phyloP scores from a whole-genome alignment of 2,797 vertebrate genomes.

The Eleutherodactylus coqui region DNA sequence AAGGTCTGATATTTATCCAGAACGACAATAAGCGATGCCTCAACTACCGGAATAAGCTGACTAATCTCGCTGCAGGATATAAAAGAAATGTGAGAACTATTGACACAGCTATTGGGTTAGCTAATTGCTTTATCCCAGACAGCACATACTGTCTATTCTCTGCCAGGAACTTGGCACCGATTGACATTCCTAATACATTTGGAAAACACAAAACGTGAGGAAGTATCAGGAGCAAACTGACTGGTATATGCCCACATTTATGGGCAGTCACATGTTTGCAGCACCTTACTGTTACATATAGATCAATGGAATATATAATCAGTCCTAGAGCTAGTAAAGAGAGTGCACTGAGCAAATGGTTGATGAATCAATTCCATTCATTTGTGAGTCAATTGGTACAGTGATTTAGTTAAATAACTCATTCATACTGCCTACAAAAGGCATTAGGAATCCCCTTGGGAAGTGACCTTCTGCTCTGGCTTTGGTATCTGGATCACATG shows the following conservation, averaged over 20 bases:
- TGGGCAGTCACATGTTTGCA: background rate
- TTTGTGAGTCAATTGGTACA: background rate
- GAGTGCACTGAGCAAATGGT: background rate
- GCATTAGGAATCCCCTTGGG: background rate
- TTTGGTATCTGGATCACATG: slow-evolving; percentile 9
- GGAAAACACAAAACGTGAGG: background rate
- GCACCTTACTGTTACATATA: background rate
- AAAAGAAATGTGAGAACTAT: slow-evolving; percentile 16
- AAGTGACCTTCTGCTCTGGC: background rate
- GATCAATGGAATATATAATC: background rate
- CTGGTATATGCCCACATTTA: background rate
- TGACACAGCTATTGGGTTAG: slow-evolving; percentile 24
- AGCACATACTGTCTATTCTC: slow-evolving; percentile 33
- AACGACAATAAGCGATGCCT: background rate
- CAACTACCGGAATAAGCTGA: background rate
- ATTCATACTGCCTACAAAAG: background rate
- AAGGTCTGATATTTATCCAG: background rate
- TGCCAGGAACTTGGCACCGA: slow-evolving; percentile 27
- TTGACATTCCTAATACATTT: slow-evolving; percentile 27
- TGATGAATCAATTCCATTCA: background rate
- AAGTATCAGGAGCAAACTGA: background rate
- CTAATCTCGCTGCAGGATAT: background rate
- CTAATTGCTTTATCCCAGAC: slow-evolving; percentile 35
- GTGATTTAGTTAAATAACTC: background rate
- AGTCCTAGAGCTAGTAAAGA: background rate